These are phyloP conservation scores for Oxyteleia sp. DNA, from an alignment of 2,888 invertebrate species.

Conservation along the genomic window DNA sequence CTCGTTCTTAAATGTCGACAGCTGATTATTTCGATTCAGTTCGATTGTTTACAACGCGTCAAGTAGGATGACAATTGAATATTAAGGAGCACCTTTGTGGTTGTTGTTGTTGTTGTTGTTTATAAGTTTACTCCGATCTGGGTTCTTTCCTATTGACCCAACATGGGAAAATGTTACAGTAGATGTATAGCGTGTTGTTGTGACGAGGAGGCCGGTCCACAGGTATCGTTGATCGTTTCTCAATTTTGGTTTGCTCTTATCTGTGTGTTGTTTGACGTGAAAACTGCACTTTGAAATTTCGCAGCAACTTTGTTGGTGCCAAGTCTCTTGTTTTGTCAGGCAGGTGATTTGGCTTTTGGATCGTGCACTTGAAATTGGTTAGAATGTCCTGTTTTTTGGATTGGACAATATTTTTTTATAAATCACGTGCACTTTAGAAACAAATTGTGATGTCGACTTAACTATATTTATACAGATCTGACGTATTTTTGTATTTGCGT, in stretches of 20 bases:
- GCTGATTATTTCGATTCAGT: conserved; percentile 71
- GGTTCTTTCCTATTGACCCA: conserved; percentile 32
- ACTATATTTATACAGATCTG: too few relatives aligned
- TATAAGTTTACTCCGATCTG: conserved; percentile 8
- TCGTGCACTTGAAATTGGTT: background rate
- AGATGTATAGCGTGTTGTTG: conserved; percentile 89
- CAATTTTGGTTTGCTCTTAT: conserved; percentile 44
- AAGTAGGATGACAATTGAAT: conserved; percentile 27
- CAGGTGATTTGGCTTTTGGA: too few relatives aligned
- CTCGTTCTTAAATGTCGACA: conserved; percentile 20
- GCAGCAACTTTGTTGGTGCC: background rate
- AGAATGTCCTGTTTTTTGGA: background rate
- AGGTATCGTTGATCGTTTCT: conserved; percentile 88
- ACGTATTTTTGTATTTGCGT: too few relatives aligned
- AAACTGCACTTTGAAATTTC: conserved; percentile 44
- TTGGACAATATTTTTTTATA: too few relatives aligned
- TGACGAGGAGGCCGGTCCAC: conserved; percentile 91
- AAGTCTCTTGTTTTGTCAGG: background rate
- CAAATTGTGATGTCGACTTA: too few relatives aligned
- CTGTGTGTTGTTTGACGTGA: conserved; percentile 2
- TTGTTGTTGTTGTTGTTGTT: conserved; percentile 28
- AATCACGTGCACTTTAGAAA: too few relatives aligned
- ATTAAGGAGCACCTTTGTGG: conserved; percentile 14
- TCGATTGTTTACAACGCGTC: conserved; percentile 77
- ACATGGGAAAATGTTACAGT: conserved; percentile 89